These are phyloP conservation scores for Acanthochromis polyacanthus DNA, from an alignment of 2,113 vertebrate species.

Conservation along the genomic window DNA sequence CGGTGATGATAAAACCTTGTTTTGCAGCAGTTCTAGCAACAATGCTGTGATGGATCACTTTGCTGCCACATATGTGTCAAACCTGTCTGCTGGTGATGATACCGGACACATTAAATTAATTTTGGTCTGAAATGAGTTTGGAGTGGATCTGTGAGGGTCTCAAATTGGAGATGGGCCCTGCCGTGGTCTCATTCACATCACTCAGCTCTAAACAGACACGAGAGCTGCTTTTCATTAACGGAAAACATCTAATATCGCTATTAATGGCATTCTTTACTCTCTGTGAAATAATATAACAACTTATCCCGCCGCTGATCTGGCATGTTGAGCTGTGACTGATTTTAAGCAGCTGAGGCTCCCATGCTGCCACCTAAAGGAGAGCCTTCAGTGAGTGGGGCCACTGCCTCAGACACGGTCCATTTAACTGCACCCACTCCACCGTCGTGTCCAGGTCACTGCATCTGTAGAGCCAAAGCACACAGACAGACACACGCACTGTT, in stretches of 20 bases:
- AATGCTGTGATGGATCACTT: background rate
- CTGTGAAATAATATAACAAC: background rate
- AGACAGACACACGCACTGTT: constrained; percentile 11
- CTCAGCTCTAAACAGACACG: background rate
- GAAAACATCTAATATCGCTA: background rate
- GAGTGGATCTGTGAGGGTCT: constrained; percentile 23
- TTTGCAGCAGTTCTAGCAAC: background rate
- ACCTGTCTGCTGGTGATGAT: background rate
- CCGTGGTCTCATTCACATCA: background rate
- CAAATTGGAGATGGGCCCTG: background rate
- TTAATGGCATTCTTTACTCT: background rate
- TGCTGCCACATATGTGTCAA: constrained; percentile 7
- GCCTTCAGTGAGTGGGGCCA: constrained; percentile 32
- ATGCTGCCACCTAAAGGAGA: constrained; percentile 37
- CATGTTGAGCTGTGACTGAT: constrained; percentile 35
- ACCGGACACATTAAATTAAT: constrained; percentile 25
- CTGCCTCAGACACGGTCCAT: constrained; percentile 50
- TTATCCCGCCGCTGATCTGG: constrained; percentile 12
- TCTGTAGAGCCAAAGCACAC: constrained; percentile 23
- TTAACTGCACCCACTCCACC: constrained; percentile 46
- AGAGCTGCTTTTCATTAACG: background rate
- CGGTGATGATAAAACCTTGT: background rate
- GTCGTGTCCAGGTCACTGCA: constrained; percentile 33
- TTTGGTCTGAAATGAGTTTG: constrained; percentile 27
- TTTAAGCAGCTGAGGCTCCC: constrained; percentile 14